Evolutionary conservation across 2,888 invertebrate species (phyloP), one percentile per base, ranked within the genome.

Genomic region (Sesamia inferens): DNA sequence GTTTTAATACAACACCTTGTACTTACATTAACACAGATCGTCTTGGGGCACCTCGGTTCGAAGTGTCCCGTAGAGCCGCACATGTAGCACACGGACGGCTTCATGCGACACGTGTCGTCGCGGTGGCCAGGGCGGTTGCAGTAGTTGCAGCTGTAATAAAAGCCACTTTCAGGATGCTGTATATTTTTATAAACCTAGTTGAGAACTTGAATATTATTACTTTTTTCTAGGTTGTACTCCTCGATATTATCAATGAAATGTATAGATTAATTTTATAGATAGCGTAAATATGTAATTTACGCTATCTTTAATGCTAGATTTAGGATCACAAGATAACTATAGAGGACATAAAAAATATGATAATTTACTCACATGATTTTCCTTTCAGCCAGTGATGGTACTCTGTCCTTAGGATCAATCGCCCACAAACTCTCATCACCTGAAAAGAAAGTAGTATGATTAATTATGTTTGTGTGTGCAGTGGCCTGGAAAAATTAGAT

Each of bases 61-160:
- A 90, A 92, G 90, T 98, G 98, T 0, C 97, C 98, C 0, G 89
- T 87, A 10, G 89, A 89, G n/a, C 98, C 98, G 86, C 98, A 98
- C 95, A 98, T 97, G 87, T 94, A 96, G 90, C 98, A 98, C 31
- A 96, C 96, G 3, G 94, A 94, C 3, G 97, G 96, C 83, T 96
- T 96, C 55, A 94, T 93, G 5, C 96, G 92, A 88, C 98, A 98
- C 71, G 94, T 94, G 65, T 96, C 94, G 47, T 96, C 96, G 22
- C 95, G 94, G 89, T 98, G 98, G 0, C 98, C 98, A 6, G 94
- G 88, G 59, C 97, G 31, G 31, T 31, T 31, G 31, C 31, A 31
- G 31, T 31, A 97, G 81, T 94, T 95, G 89, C 98, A 98, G 67
- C 97, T 97, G 81, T 68, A 90, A 39, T 74, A 31, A 2, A 31